A percentile compares a stretch with the other conserved stretches of the same genome.
phyloP scores from a whole-genome alignment of 2,888 invertebrate species.

The Diarsia rubi region DNA sequence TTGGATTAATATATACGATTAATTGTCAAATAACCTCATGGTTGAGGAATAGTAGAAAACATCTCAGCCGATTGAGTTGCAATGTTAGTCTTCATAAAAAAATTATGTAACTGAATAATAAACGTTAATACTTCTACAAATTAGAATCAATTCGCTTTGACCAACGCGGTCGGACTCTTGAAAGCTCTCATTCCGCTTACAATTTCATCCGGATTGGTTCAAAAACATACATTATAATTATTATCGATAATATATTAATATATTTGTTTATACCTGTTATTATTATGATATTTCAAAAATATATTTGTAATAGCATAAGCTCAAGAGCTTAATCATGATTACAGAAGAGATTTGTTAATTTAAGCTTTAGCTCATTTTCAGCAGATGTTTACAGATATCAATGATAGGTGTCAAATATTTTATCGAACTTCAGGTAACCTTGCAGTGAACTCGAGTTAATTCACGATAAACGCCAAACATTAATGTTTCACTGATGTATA shows the following conservation, averaged over 20 bases:
- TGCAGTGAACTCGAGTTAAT: constrained; percentile 30
- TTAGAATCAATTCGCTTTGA: background rate
- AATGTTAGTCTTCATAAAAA: background rate
- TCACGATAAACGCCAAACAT: constrained; percentile 14
- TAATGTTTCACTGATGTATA: constrained; percentile 24
- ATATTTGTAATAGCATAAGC: background rate
- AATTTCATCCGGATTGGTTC: background rate
- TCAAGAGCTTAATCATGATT: background rate
- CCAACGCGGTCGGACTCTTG: background rate
- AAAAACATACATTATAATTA: background rate
- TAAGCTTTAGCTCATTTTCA: background rate
- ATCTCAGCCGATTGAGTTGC: background rate
- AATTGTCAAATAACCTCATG: background rate
- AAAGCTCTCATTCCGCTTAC: background rate
- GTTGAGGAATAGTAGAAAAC: background rate
- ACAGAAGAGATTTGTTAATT: background rate
- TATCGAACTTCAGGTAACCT: constrained; percentile 37
- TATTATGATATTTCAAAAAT: background rate
- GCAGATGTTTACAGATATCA: background rate
- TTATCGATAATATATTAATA: no score
- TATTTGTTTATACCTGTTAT: background rate
- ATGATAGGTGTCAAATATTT: constrained; percentile 19
- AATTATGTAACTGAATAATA: background rate
- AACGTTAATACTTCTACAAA: background rate
- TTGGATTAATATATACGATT: constrained; percentile 21